Evolutionary conservation across 2,113 vertebrate species (phyloP).

Genomic region (Mixornis gularis): DNA sequence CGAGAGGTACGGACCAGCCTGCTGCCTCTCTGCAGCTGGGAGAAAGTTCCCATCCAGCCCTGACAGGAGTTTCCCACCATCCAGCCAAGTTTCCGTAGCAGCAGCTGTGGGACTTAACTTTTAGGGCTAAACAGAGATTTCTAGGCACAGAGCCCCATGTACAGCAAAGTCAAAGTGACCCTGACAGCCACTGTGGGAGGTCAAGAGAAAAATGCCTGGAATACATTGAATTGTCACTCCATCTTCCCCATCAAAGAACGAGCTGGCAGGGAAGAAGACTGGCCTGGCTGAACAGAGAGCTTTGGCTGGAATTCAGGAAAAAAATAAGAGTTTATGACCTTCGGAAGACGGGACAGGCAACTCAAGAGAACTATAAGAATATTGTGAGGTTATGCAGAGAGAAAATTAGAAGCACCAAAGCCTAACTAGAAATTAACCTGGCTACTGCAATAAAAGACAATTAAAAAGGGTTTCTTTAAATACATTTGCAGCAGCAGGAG

Average conservation of each 20-base stretch:
- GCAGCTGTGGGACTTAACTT: conserved; percentile 12
- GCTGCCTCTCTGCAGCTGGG: neutral
- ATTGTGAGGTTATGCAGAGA: neutral
- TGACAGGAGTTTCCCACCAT: neutral
- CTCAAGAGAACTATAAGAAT: neutral
- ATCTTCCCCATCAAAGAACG: neutral
- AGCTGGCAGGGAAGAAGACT: neutral
- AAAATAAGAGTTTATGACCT: neutral
- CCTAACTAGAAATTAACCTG: neutral
- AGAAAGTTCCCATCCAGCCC: neutral
- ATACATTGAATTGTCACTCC: conserved; percentile 15
- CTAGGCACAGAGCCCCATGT: conserved; percentile 34
- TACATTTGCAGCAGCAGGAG: neutral
- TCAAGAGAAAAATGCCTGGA: conserved; percentile 21
- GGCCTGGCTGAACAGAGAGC: neutral
- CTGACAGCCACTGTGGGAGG: conserved; percentile 31
- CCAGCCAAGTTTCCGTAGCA: conserved; percentile 29
- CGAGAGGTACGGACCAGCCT: neutral
- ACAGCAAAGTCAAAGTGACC: conserved; percentile 22
- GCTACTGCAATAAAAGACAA: neutral
- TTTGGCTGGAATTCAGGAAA: neutral
- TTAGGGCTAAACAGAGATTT: conserved; percentile 32
- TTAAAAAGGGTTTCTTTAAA: neutral
- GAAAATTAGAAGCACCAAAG: neutral
- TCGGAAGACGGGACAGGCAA: neutral